These are phyloP conservation scores for Andrena bucephala DNA, from an alignment of 2,888 invertebrate species.

Conservation along the genomic window DNA sequence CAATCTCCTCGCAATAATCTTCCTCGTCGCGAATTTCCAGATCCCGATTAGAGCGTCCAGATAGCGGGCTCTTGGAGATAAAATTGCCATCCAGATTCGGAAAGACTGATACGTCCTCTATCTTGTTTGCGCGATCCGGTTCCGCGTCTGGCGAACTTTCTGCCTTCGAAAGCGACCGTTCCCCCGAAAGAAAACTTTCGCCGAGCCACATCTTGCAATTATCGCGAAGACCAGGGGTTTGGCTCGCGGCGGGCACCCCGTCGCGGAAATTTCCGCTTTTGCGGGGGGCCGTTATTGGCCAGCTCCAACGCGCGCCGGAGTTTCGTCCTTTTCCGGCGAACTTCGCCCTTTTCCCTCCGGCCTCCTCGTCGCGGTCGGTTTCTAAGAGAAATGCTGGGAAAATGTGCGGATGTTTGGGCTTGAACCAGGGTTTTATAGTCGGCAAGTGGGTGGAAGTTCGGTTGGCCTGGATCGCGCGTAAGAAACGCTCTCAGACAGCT, in stretches of 20 bases:
- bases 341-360: slow-evolving; percentile 1
- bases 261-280: slow-evolving; percentile 52
- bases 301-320: not conserved
- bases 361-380: not conserved
- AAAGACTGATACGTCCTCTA: not conserved
- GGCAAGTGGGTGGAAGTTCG: slow-evolving; percentile 36
- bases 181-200: not conserved
- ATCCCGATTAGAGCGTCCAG: not conserved
- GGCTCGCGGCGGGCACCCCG: not conserved
- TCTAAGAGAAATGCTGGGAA: too few relatives aligned
- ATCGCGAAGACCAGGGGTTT: not conserved
- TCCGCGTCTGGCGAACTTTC: not conserved
- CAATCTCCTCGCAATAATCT: too few relatives aligned
- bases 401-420: not conserved
- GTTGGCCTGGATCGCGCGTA: slow-evolving; percentile 38
- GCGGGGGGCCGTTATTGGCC: slow-evolving; percentile 19
- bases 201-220: not conserved
- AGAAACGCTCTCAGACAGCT: slow-evolving; percentile 41
- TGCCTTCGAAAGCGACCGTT: not conserved
- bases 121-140: not conserved
- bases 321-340: slow-evolving; percentile 30
- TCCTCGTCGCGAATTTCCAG: not conserved
- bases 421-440: slow-evolving; percentile 2
- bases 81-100: not conserved
- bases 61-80: too few relatives aligned